Evolutionary conservation across 2,797 vertebrate genomes (phyloP).

Genomic region (Synanceia verrucosa): DNA sequence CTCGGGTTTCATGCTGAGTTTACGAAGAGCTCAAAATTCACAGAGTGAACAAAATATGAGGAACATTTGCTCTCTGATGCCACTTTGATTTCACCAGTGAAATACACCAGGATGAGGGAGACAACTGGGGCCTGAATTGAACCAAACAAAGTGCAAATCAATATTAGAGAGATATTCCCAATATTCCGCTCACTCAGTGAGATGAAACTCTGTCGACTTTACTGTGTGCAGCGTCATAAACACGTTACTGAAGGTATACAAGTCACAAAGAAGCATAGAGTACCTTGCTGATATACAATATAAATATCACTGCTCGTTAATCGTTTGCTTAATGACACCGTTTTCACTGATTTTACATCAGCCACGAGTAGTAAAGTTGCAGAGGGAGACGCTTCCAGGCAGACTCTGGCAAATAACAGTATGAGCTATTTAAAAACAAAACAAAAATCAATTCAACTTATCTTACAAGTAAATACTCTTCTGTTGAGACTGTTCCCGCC

Average conservation of each 20-base stretch:
- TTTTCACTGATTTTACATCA: constrained; percentile 59
- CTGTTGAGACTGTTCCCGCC: constrained; percentile 42
- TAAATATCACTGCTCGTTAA: constrained; percentile 52
- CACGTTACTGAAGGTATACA: constrained; percentile 64
- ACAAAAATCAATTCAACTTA: constrained; percentile 56
- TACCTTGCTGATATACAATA: constrained; percentile 60
- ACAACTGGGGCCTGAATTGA: constrained; percentile 26
- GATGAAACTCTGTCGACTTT: constrained; percentile 37
- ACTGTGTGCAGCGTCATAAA: constrained; percentile 49
- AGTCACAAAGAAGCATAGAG: constrained; percentile 66
- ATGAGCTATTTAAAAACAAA: constrained; percentile 63
- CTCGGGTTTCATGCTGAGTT: constrained; percentile 25
- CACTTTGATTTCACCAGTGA: constrained; percentile 51
- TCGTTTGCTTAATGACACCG: constrained; percentile 44
- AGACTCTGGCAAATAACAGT: constrained; percentile 77
- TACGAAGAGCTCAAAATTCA: constrained; percentile 56
- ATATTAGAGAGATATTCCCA: constrained; percentile 36
- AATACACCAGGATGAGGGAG: constrained; percentile 38
- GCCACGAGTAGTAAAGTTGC: constrained; percentile 50
- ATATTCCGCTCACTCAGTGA: constrained; percentile 24
- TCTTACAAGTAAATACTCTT: constrained; percentile 69
- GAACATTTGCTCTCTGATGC: constrained; percentile 27
- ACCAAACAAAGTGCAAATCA: constrained; percentile 48
- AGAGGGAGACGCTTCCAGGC: constrained; percentile 64
- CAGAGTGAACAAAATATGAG: constrained; percentile 44